Percentiles rank a stretch among this genome's conserved stretches.
Conservation (phyloP, 2,113 vertebrate genomes). For the Mustelus asterias region DNA sequence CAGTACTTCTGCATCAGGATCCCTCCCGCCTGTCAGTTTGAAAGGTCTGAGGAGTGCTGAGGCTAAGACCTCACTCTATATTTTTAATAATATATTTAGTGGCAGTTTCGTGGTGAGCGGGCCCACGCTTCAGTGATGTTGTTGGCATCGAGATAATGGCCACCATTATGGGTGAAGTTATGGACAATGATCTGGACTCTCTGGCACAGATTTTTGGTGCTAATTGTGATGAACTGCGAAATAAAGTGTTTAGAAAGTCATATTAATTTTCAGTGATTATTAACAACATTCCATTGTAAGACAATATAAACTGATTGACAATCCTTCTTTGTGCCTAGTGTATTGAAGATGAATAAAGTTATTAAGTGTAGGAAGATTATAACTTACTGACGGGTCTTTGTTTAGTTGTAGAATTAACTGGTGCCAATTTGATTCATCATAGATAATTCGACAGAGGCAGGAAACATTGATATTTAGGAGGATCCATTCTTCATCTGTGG, state of each 20-base stretch:
- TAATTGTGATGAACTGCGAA: no score
- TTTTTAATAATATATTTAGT: no score
- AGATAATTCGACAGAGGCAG: constrained; percentile 66
- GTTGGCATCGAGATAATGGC: no score
- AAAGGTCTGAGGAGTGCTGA: no score
- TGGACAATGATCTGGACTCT: no score
- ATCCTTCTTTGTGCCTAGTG: not conserved
- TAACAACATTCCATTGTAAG: not conserved
- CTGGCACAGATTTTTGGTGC: no score
- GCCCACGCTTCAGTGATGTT: no score
- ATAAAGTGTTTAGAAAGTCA: not conserved
- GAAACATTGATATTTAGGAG: constrained; percentile 63
- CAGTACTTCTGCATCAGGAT: no score
- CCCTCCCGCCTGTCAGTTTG: no score
- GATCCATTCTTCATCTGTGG: constrained; percentile 59
- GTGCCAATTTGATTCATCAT: constrained; percentile 58
- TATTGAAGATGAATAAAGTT: not conserved
- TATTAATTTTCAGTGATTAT: not conserved
- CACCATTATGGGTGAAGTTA: no score
- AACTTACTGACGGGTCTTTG: constrained; percentile 59
- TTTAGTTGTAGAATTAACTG: constrained; percentile 55
- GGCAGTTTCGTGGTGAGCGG: no score
- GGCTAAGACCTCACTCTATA: no score
- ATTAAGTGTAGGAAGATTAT: not conserved
- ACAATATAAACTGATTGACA: not conserved